phyloP scores from a whole-genome alignment of 2,113 vertebrate species.

The Orcinus orca region DNA sequence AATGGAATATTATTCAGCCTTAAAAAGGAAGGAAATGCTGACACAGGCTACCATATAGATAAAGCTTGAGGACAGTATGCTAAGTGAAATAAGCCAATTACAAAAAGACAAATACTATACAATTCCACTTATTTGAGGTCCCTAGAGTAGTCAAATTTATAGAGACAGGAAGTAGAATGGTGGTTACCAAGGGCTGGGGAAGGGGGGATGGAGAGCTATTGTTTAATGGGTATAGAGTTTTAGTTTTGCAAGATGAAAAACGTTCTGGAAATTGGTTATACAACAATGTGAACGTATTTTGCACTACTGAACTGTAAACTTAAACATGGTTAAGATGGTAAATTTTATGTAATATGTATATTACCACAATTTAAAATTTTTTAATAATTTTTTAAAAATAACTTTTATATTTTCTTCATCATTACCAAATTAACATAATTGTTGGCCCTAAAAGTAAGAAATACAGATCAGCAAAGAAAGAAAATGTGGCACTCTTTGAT shows the following conservation, averaged over 20 bases:
- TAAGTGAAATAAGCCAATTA: background rate
- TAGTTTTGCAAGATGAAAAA: background rate
- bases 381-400: background rate
- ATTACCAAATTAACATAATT: background rate
- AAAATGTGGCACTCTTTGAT: background rate
- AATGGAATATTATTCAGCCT: background rate
- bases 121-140: background rate
- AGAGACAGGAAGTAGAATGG: background rate
- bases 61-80: background rate
- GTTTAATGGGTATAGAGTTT: background rate
- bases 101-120: background rate
- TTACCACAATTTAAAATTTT: background rate
- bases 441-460: background rate
- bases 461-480: constrained; percentile 1
- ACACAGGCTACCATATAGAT: background rate
- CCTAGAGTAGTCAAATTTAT: background rate
- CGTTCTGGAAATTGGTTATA: background rate
- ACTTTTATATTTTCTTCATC: background rate
- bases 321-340: background rate
- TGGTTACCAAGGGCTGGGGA: background rate
- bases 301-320: background rate
- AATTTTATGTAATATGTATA: background rate
- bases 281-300: background rate
- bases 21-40: background rate
- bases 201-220: background rate